Conservation (phyloP, 2,113 vertebrate species). For the Alectura lathami region DNA sequence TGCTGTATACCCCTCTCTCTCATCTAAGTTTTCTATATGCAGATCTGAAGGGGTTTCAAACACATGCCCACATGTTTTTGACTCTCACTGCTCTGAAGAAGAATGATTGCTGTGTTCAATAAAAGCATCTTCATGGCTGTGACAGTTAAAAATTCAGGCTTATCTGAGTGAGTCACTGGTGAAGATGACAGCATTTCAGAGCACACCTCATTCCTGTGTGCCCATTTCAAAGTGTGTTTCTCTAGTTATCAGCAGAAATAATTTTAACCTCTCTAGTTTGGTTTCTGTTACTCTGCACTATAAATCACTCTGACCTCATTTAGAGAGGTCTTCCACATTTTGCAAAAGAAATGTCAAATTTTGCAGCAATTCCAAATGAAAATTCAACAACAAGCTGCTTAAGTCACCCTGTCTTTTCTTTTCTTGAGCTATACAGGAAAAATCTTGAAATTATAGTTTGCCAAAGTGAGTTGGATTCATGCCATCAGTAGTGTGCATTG, state of each 20-base stretch:
- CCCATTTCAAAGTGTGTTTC: not conserved
- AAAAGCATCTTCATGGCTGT: not conserved
- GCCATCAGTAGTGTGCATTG: not conserved
- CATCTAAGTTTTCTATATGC: not conserved
- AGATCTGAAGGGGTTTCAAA: not conserved
- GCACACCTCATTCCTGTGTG: not conserved
- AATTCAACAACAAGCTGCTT: not conserved
- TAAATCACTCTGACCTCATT: not conserved
- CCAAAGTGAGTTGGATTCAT: not conserved
- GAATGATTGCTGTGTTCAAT: not conserved
- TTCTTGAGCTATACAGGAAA: not conserved
- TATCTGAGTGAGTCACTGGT: not conserved
- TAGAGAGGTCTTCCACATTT: not conserved
- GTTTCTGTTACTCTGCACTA: not conserved
- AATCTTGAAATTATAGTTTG: not conserved
- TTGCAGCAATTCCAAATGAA: not conserved
- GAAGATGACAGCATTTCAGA: not conserved
- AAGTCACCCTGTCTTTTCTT: not conserved
- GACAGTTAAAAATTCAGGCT: not conserved
- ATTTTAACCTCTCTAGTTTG: not conserved
- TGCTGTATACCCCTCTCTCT: not conserved
- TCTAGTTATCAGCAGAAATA: not conserved
- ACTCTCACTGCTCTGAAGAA: not conserved
- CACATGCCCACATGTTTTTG: not conserved
- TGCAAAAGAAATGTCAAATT: not conserved